These are phyloP conservation scores for Ennomos quercinarius DNA, from an alignment of 2,888 invertebrate genomes.

Conservation along the genomic window DNA sequence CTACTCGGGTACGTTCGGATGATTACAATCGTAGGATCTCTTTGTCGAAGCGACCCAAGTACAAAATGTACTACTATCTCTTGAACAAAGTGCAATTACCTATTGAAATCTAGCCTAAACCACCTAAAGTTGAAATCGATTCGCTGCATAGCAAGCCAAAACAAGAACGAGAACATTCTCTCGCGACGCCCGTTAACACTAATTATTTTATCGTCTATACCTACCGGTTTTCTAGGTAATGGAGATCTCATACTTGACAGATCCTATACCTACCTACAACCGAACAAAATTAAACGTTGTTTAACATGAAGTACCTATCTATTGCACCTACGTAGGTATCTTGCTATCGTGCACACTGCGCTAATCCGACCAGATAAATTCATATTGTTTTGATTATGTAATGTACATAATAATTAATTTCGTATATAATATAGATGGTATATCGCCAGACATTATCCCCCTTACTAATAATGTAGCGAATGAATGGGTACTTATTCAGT, in stretches of 20 bases:
- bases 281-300: constrained; percentile 24
- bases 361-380: constrained; percentile 15
- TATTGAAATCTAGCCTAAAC: constrained; percentile 14
- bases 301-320: constrained; percentile 10
- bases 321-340: constrained; percentile 1
- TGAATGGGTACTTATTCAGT: too few relatives aligned
- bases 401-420: background rate
- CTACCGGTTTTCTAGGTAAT: background rate
- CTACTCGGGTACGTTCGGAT: too few relatives aligned
- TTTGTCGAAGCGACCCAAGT: too few relatives aligned
- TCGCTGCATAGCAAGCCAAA: constrained; percentile 34
- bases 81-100: too few relatives aligned
- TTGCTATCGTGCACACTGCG: background rate
- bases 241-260: constrained; percentile 1
- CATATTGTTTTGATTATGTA: constrained; percentile 5
- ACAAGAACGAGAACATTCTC: constrained; percentile 30
- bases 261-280: constrained; percentile 4
- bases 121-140: constrained; percentile 22
- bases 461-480: too few relatives aligned
- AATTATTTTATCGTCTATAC: constrained; percentile 24
- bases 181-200: constrained; percentile 19
- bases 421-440: too few relatives aligned
- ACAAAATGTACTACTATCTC: too few relatives aligned
- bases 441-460: too few relatives aligned
- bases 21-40: too few relatives aligned